Base-by-base conservation (phyloP, 1,140 invertebrate species). In the Drosophila trapezifrons region DNA sequence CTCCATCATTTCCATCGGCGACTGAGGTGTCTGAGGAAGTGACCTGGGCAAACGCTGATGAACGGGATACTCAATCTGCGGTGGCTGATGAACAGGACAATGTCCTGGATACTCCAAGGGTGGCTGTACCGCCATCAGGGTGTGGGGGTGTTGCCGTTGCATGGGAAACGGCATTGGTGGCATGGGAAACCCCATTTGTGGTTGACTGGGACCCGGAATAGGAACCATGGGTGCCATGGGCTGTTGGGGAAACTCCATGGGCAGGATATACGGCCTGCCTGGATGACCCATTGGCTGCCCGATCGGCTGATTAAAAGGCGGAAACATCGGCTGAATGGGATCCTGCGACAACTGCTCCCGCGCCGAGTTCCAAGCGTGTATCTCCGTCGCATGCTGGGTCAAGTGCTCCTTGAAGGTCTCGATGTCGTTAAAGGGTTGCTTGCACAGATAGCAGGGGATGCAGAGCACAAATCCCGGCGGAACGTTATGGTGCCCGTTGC, bases 391-490 rank as follows among this genome's bases (percentile, higher is more conserved):
- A 29, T 84, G 81, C 37, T 67, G 47, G 2, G 7, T 42, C 5
- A 84, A 40, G 22, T 84, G 81, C n/a, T 62, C 59, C 49, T 58
- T 52, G 7, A 84, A 70, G 27, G 25, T 29, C 0, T 63, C 51
- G n/a, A 73, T 27, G 25, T 85, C 37, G 35, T 29, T 51, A 8
- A 84, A 84, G 8, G 55, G 80, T 27, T 69, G 58, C 22, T 77
- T 45, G 81, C 81, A 84, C 7, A 84, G 43, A 43, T 51, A 85
- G 17, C 81, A 84, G 1, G 81, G 80, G 7, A 84, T 80, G 9
- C 45, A 43, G 7, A 77, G 27, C 2, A 58, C 15, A 17, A 52
- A 77, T 20, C 63, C 56, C 3, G 63, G 38, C 1, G 73, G 67
- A 2, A 29, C 15, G 18, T 54, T 22, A 0, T 10, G 2, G 1